Percentiles rank a stretch among this genome's conserved stretches.
Evolutionary conservation across 2,113 vertebrate genomes (phyloP).

Genomic region (Pedionomus torquatus): DNA sequence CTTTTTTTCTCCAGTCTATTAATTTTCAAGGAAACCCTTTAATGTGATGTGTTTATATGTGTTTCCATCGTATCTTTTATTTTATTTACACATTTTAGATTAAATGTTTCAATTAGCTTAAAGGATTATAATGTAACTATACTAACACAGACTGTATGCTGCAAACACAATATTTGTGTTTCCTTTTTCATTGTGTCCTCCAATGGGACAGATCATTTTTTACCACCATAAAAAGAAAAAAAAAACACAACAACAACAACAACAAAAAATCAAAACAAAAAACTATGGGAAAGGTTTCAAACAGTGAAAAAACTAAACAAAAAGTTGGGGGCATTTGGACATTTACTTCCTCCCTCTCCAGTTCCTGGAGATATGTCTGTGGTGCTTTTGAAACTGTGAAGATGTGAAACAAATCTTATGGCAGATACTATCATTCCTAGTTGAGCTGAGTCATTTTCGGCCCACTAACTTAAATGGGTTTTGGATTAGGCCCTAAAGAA

Average conservation of each 20-base stretch:
- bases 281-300: neutral
- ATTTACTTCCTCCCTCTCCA: neutral
- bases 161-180: neutral
- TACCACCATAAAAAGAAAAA: neutral
- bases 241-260: too few relatives aligned
- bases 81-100: conserved; percentile 36
- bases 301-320: conserved; percentile 8
- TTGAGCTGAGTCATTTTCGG: conserved; percentile 51
- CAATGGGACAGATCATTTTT: neutral
- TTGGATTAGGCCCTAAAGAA: conserved; percentile 61
- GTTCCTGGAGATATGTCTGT: conserved; percentile 10
- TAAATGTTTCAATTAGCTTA: conserved; percentile 13
- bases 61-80: conserved; percentile 30
- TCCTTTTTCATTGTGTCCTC: neutral
- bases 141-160: neutral
- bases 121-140: neutral
- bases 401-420: conserved; percentile 47
- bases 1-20: neutral
- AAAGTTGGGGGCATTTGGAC: neutral
- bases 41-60: conserved; percentile 35
- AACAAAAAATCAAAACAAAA: neutral
- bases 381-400: conserved; percentile 41
- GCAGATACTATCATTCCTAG: conserved; percentile 34
- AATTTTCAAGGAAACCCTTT: neutral
- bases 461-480: conserved; percentile 32